Base-by-base conservation (phyloP, 2,113 vertebrate species). In the Nipponia nippon region DNA sequence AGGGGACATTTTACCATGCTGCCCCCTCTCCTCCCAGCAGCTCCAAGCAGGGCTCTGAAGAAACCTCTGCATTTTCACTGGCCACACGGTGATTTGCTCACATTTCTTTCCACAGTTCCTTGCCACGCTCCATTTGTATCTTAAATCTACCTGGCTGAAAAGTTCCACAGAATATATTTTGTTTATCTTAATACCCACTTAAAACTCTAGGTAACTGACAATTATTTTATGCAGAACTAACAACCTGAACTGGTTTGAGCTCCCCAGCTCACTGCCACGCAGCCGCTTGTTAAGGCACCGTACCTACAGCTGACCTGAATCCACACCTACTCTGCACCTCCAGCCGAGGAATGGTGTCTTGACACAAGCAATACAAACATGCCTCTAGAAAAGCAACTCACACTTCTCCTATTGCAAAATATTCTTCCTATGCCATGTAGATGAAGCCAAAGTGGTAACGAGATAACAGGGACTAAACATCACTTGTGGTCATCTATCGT, bases 51-150 rank as follows among this genome's bases (percentile, higher is more conserved):
- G 10, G 2, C 1, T 29, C 40, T 65, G 29, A 80, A 80, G 56
- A 59, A 55, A 79, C 0, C 1, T 46, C 47, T 53, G 32, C 10
- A 10, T 49, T 90, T 83, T 67, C 38, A 38, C 15, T 23, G 13
- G 6, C 32, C 52, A 47, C 0, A 0, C 0, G 3, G 36, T 30
- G 50, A 78, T 79, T 36, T 69, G 16, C 8, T 11, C 36, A n/a
- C 5, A 13, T 61, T 80, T 61, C 36, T 34, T 65, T 71, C 49
- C 46, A 85, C 25, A 29, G 13, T 8, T 83, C 44, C 34, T 61
- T 66, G 30, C 17, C 38, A 55, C 0, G 0, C 6, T 61, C 46
- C 36, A 59, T 52, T 65, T 70, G 5, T 70, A 42, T 36, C 34
- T 83, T 61, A 78, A 67, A 85, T 30, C 42, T 11, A 65, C 16